Evolutionary conservation across 2,113 vertebrate species (phyloP).

Genomic region (Mobula hypostoma): DNA sequence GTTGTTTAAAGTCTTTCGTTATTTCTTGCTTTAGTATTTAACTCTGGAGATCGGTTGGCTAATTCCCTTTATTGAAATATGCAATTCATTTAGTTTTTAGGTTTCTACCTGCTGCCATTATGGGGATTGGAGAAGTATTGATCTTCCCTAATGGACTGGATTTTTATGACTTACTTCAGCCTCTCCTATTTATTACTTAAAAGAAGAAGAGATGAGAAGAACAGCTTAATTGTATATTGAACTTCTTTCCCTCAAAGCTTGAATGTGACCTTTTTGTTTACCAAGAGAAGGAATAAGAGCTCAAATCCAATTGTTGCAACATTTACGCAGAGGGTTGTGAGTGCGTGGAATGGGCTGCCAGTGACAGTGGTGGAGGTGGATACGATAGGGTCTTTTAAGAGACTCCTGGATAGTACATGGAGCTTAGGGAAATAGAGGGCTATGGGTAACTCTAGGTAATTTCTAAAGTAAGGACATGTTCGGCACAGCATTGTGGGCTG

Average conservation of each 20-base stretch:
- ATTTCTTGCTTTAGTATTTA: neutral
- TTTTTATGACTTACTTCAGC: neutral
- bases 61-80: conserved; percentile 17
- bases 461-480: too few species aligned
- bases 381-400: too few species aligned
- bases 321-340: neutral
- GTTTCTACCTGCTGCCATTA: conserved; percentile 22
- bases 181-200: conserved; percentile 33
- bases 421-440: too few species aligned
- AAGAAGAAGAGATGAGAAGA: neutral
- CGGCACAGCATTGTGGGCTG: too few species aligned
- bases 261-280: neutral
- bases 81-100: conserved; percentile 31
- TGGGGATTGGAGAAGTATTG: neutral
- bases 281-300: neutral
- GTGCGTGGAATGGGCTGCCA: too few species aligned
- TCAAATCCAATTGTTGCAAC: neutral
- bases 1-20: conserved; percentile 3
- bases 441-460: too few species aligned
- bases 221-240: conserved; percentile 12
- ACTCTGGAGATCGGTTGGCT: neutral
- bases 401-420: too few species aligned
- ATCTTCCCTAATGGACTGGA: conserved; percentile 8
- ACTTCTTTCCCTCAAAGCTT: neutral
- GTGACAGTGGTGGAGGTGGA: too few species aligned